A percentile compares a stretch with the other conserved stretches of the same genome.
phyloP scores from a whole-genome alignment of 2,797 vertebrate species.

The Loris lydekkerianus region DNA sequence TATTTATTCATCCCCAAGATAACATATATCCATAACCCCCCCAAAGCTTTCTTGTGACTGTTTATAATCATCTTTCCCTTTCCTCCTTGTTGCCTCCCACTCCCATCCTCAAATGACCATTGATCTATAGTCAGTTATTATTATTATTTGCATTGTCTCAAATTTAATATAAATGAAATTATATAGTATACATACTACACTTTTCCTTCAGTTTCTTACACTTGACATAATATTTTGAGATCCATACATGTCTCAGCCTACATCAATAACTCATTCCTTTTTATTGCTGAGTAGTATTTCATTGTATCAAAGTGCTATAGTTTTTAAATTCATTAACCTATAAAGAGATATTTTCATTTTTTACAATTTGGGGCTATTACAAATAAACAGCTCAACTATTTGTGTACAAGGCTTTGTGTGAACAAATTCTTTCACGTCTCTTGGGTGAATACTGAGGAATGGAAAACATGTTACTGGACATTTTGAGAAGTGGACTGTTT shows the following conservation, averaged over 20 bases:
- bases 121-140: not conserved
- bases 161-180: not conserved
- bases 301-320: not conserved
- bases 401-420: not conserved
- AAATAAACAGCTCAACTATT: not conserved
- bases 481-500: no score
- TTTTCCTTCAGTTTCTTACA: not conserved
- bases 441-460: not conserved
- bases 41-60: not conserved
- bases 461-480: no score
- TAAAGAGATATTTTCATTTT: not conserved
- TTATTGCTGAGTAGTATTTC: not conserved
- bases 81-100: not conserved
- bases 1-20: not conserved
- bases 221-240: not conserved
- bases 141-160: not conserved
- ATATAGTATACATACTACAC: not conserved
- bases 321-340: not conserved
- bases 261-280: not conserved
- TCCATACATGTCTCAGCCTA: not conserved
- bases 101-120: not conserved
- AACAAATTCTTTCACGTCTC: not conserved
- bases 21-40: not conserved
- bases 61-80: not conserved
- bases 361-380: not conserved